Base-by-base conservation (phyloP, 2,888 invertebrate species). In the Caenorhabditis sulstoni region DNA sequence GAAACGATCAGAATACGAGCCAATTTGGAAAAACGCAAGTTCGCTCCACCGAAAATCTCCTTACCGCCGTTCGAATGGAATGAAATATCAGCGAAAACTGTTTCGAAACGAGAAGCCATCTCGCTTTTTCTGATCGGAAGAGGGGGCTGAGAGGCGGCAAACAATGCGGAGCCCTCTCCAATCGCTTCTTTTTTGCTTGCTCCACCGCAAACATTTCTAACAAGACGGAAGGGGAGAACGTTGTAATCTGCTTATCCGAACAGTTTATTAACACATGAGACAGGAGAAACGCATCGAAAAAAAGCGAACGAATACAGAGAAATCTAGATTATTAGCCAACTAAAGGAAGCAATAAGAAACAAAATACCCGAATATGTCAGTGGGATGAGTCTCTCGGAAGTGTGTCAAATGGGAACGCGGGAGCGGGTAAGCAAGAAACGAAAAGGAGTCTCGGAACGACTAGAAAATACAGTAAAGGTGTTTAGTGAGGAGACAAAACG, bases 1-100 rank as follows among this genome's bases (percentile, higher is more conserved):
- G 71, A 62, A 71, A 64, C n/a, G 5, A n/a, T 44, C 12, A 23
- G 9, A 44, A 23, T 3, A 12, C 12, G 35, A 20, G 7, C 29
- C 4, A 18, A 41, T 14, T n/a, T 29, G 7, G 14, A 18, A 29
- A 64, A 18, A 5, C 23, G 37, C 18, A 62, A 50, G 7, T 52
- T 52, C 29, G 29, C 52, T 52, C 52, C 29, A 52, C 1, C 14
- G 20, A 29, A 52, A 29, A 9, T n/a, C 52, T n/a, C 53, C 70
- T 45, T 57, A 71, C 71, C 71, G 44, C 71, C 71, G 71, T 57
- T 71, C 62, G 71, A 49, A 39, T 57, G 71, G 29, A 64, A 64
- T 16, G 71, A 71, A 49, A 71, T 47, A 23, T 71, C 71, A 41
- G 71, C 71, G 39, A 71, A 71, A 47, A 71, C 64, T 18, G 62